Conservation (phyloP, 2,888 invertebrate species). For the Sesia apiformis region DNA sequence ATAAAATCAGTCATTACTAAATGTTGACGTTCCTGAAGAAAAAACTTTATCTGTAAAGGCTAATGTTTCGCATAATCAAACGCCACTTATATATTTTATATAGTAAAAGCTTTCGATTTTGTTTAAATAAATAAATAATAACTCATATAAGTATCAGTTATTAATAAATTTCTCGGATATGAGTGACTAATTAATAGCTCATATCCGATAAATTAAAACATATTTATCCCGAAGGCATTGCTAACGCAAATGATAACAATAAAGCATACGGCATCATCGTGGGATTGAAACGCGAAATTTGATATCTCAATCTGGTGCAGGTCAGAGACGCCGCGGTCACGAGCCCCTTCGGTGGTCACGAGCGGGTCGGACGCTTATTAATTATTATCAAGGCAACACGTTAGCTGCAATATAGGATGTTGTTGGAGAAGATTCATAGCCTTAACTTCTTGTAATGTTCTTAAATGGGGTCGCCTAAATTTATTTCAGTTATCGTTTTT, state of each 20-base stretch:
- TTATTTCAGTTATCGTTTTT: no score
- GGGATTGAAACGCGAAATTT: slow-evolving; percentile 63
- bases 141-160: no score
- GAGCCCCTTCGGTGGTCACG: slow-evolving; percentile 73
- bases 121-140: no score
- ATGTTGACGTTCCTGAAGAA: no score
- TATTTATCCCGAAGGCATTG: slow-evolving; percentile 26
- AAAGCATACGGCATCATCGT: slow-evolving; percentile 56
- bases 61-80: no score
- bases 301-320: slow-evolving; percentile 69
- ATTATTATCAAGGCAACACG: slow-evolving; percentile 44
- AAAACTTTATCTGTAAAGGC: no score
- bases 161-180: no score
- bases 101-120: no score
- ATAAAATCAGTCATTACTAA: no score
- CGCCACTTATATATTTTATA: no score
- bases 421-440: slow-evolving; percentile 19
- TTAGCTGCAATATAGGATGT: slow-evolving; percentile 52
- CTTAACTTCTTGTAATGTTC: not conserved
- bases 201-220: not conserved
- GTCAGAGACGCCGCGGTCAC: slow-evolving; percentile 71
- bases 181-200: not conserved
- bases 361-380: slow-evolving; percentile 31
- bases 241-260: slow-evolving; percentile 39
- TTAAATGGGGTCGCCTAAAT: no score